Base-by-base conservation (phyloP, 2,888 invertebrate species). In the Lasioglossum leucozonium region DNA sequence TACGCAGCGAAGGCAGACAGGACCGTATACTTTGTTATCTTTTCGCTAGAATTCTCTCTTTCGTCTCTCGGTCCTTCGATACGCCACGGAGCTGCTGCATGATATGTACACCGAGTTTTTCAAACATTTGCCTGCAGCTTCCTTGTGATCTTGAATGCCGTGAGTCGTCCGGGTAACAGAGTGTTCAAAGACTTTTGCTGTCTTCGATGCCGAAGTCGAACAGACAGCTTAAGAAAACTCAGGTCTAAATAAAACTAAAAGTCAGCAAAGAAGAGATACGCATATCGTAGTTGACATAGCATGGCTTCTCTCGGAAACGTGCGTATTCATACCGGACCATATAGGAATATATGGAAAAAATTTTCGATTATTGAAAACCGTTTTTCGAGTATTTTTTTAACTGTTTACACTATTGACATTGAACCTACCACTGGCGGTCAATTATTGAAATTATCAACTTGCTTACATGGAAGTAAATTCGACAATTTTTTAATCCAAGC, bases 1-100 rank as follows among this genome's bases (percentile, higher is more conserved):
- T 78, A 26, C 30, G 4, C 30, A 16, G 18, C 16, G 73, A 71
- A 69, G 62, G 83, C 75, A 75, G 81, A 71, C 67, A 69, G n/a
- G 72, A 37, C 78, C 86, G 88, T 89, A 89, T 87, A 91, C 91
- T 89, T 87, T 79, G 78, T 84, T 82, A 85, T 82, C 79, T 79
- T 82, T 37, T 30, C 74, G 37, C 34, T 74, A 30, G 37, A 51
- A 65, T 74, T 58, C 65, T 37, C 22, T 22, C 76, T 78, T 76
- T 72, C 74, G 65, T 83, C 71, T 40, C 18, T 77, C 47, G 58
- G n/a, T 65, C 34, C 62, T 51, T 62, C 75, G 62, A 55, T 80
- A 55, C 26, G 34, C 47, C 58, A 6, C 30, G 0, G 5, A 5
- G 34, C 18, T 47, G 37, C 72, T 47, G 34, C 77, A 65, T 13